These are phyloP conservation scores for Tyrannus savana DNA, from an alignment of 2,113 vertebrate genomes.

Conservation along the genomic window DNA sequence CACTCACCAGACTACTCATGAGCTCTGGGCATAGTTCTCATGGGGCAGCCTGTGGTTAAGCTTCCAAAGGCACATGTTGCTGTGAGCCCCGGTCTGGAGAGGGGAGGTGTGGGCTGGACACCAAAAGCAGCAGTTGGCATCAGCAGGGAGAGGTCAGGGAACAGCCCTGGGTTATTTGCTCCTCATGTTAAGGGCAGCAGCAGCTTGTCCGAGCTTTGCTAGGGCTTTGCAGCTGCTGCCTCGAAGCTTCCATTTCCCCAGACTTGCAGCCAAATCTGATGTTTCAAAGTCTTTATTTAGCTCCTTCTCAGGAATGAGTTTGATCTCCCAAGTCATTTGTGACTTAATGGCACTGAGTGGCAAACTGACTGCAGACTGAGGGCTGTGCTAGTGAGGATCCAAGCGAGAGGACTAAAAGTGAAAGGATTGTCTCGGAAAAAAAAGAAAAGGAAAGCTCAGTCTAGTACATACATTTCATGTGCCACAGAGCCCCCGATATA, in stretches of 20 bases:
- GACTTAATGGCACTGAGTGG: neutral
- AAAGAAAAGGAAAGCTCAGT: neutral
- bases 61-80: slow-evolving; percentile 9
- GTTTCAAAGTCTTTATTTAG: slow-evolving; percentile 28
- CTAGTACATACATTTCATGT: neutral
- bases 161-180: neutral
- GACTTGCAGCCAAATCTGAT: neutral
- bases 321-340: neutral
- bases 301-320: neutral
- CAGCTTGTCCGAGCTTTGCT: neutral
- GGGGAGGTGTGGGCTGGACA: neutral
- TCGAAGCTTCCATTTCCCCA: neutral
- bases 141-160: neutral
- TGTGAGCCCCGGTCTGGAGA: neutral
- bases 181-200: neutral
- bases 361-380: slow-evolving; percentile 14
- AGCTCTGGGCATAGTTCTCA: neutral
- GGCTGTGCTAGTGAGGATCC: neutral
- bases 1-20: neutral
- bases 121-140: neutral
- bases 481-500: neutral
- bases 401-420: neutral
- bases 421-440: neutral
- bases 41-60: neutral
- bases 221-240: neutral